Evolutionary conservation across 2,113 vertebrate species (phyloP).

Genomic region (Oplegnathus fasciatus): DNA sequence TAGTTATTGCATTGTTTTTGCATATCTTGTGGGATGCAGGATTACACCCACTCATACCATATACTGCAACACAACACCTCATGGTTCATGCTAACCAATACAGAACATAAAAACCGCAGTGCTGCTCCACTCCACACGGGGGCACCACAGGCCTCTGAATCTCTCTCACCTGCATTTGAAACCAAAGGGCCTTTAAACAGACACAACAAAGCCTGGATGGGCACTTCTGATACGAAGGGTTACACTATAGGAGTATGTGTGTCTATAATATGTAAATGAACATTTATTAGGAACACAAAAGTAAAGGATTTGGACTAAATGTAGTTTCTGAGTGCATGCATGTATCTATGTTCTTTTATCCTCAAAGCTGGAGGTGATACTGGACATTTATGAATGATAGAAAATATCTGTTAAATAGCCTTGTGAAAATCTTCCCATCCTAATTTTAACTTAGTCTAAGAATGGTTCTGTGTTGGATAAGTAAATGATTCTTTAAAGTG

Average conservation of each 20-base stretch:
- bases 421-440: not conserved
- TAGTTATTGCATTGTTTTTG: constrained; percentile 99
- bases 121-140: constrained; percentile 60
- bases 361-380: not conserved
- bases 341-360: not conserved
- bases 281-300: not conserved
- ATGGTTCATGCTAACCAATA: constrained; percentile 43
- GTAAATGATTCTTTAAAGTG: not conserved
- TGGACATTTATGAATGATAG: not conserved
- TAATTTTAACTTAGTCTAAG: not conserved
- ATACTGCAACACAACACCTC: constrained; percentile 64
- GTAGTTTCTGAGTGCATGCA: not conserved
- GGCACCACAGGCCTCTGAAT: constrained; percentile 46
- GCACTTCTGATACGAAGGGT: constrained; percentile 38
- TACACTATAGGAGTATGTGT: not conserved
- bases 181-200: constrained; percentile 35
- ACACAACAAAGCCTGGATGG: constrained; percentile 34
- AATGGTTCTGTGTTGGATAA: not conserved
- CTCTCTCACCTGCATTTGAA: constrained; percentile 37
- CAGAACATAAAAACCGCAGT: constrained; percentile 46
- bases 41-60: constrained; percentile 70
- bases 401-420: not conserved
- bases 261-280: not conserved
- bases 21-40: constrained; percentile 97
- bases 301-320: not conserved